Evolutionary conservation across 2,888 invertebrate species (phyloP).

Genomic region (Acanthosepion esculentum): DNA sequence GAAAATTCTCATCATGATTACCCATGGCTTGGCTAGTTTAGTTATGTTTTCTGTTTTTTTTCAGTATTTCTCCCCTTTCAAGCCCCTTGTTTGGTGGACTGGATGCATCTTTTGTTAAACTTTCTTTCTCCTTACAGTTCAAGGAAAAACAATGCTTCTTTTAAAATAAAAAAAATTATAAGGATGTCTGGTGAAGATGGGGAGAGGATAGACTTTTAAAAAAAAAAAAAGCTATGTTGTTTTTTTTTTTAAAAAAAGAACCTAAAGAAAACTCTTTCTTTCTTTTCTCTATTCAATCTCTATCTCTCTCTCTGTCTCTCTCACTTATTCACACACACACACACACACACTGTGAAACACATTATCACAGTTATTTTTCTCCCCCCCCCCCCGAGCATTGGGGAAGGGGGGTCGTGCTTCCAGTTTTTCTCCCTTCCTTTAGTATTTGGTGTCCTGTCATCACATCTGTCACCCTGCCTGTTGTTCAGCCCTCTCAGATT

Average conservation of each 20-base stretch:
- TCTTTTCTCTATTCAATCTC: too few species aligned
- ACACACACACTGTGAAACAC: not conserved
- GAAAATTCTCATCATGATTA: not conserved
- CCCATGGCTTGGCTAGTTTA: not conserved
- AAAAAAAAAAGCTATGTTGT: not conserved
- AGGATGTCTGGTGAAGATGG: too few species aligned
- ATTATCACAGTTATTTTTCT: not conserved
- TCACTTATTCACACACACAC: too few species aligned
- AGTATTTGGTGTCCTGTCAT: slow-evolving; percentile 33
- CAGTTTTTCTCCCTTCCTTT: not conserved
- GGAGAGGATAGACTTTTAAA: not conserved
- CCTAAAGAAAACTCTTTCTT: too few species aligned
- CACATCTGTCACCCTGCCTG: slow-evolving; percentile 22
- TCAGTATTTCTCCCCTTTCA: not conserved
- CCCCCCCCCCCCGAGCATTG: too few species aligned
- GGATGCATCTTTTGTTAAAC: not conserved
- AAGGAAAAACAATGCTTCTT: not conserved
- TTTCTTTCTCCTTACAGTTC: not conserved
- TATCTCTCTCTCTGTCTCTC: too few species aligned
- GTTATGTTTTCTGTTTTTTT: not conserved
- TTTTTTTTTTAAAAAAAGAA: not conserved
- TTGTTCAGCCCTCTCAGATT: not conserved
- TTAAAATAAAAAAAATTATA: not conserved
- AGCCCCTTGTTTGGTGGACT: not conserved
- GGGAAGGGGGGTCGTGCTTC: not conserved